A percentile compares a stretch with the other conserved stretches of the same genome.
Conservation (phyloP, 1,140 invertebrate genomes). For the Bombus waltoni region DNA sequence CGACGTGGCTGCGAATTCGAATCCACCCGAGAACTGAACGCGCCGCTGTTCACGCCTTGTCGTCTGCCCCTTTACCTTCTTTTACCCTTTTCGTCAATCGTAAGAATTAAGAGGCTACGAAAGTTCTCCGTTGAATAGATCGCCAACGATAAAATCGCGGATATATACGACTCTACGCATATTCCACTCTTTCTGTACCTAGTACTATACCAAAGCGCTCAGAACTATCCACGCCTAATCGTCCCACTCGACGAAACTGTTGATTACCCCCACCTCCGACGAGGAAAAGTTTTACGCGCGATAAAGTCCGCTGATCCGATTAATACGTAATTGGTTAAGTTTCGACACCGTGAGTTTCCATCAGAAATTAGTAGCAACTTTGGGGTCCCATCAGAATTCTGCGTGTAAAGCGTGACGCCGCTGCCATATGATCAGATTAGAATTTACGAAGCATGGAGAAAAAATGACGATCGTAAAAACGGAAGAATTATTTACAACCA, state of each 20-base stretch:
- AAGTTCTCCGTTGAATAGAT: no score
- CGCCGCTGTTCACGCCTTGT: background rate
- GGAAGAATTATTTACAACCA: background rate
- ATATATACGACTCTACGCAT: background rate
- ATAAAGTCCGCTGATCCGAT: slow-evolving; percentile 50
- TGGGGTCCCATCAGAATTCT: slow-evolving; percentile 13
- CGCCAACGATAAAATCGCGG: no score
- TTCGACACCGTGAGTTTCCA: slow-evolving; percentile 42
- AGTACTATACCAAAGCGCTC: background rate
- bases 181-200: background rate
- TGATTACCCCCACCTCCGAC: slow-evolving; percentile 16
- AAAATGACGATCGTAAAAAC: background rate
- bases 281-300: slow-evolving; percentile 37
- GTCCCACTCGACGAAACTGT: background rate
- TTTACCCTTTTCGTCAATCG: background rate
- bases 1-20: background rate
- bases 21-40: background rate
- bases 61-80: background rate
- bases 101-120: background rate
- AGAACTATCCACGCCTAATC: background rate
- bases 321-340: slow-evolving; percentile 54
- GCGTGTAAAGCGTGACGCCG: background rate
- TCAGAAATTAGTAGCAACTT: slow-evolving; percentile 41
- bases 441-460: background rate
- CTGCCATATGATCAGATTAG: background rate